Evolutionary conservation across 2,888 invertebrate genomes (phyloP).

Genomic region (Napeogenes inachia): DNA sequence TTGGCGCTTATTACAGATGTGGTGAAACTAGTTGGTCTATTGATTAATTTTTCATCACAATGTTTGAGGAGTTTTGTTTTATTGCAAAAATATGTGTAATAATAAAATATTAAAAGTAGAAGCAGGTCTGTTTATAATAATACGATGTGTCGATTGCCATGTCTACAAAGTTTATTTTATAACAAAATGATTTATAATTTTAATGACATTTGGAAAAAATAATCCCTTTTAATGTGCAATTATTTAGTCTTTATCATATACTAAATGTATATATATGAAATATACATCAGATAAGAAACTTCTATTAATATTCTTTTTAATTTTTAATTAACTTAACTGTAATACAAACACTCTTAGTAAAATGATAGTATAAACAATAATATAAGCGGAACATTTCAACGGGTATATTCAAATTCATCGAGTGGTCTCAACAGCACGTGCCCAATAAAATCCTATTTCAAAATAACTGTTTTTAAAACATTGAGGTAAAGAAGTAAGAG

Average conservation of each 20-base stretch:
- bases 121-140: too few species aligned
- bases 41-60: not conserved
- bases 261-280: too few species aligned
- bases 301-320: too few species aligned
- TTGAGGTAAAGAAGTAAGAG: slow-evolving; percentile 53
- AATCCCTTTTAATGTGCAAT: too few species aligned
- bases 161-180: not conserved
- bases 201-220: too few species aligned
- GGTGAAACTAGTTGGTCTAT: slow-evolving; percentile 15
- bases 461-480: slow-evolving; percentile 54
- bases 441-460: slow-evolving; percentile 53
- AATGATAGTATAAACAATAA: not conserved
- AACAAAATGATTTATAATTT: too few species aligned
- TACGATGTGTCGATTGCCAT: too few species aligned
- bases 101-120: slow-evolving; percentile 7
- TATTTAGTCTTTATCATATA: too few species aligned
- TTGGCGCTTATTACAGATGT: slow-evolving; percentile 20
- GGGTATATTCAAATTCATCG: slow-evolving; percentile 44
- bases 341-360: too few species aligned
- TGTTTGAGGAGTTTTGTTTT: not conserved
- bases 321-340: too few species aligned
- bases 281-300: too few species aligned
- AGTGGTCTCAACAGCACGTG: slow-evolving; percentile 57
- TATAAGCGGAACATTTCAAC: slow-evolving; percentile 15
- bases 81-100: slow-evolving; percentile 11